These are phyloP conservation scores for Cylas formicarius DNA, from an alignment of 1,140 invertebrate genomes.

Conservation along the genomic window DNA sequence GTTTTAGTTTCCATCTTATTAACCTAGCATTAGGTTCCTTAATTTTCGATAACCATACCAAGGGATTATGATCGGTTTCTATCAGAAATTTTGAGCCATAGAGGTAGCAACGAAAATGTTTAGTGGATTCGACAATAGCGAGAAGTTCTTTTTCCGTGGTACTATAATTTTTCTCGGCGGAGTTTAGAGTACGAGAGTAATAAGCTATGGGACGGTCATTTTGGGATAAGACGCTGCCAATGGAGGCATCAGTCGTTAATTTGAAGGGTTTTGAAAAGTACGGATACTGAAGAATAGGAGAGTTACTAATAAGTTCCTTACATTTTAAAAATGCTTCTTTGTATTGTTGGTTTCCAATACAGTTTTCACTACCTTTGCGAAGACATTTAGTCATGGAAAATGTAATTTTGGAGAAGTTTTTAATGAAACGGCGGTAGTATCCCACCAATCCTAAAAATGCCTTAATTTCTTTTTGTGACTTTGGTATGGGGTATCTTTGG, in stretches of 20 bases:
- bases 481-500: conserved; percentile 6
- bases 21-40: too few relatives aligned
- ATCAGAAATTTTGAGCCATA: not conserved
- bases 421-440: conserved; percentile 37
- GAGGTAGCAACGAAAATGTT: not conserved
- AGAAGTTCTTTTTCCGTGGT: too few relatives aligned
- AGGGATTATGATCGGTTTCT: conserved; percentile 16
- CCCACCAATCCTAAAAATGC: conserved; percentile 26
- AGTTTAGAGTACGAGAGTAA: conserved; percentile 20
- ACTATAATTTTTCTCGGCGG: not conserved
- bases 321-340: not conserved
- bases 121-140: not conserved
- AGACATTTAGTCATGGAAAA: not conserved
- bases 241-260: conserved; percentile 24
- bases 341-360: not conserved
- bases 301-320: conserved; percentile 1
- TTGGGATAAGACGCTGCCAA: conserved; percentile 13
- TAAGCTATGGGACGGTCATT: conserved; percentile 27
- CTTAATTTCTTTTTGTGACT: conserved; percentile 17
- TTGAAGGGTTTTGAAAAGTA: conserved; percentile 26
- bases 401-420: conserved; percentile 25
- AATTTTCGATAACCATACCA: too few relatives aligned
- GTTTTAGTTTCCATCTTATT: conserved; percentile 34
- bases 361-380: not conserved
- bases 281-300: conserved; percentile 15